Evolutionary conservation across 2,797 vertebrate species (phyloP).

Genomic region (Dromococcyx pavoninus): DNA sequence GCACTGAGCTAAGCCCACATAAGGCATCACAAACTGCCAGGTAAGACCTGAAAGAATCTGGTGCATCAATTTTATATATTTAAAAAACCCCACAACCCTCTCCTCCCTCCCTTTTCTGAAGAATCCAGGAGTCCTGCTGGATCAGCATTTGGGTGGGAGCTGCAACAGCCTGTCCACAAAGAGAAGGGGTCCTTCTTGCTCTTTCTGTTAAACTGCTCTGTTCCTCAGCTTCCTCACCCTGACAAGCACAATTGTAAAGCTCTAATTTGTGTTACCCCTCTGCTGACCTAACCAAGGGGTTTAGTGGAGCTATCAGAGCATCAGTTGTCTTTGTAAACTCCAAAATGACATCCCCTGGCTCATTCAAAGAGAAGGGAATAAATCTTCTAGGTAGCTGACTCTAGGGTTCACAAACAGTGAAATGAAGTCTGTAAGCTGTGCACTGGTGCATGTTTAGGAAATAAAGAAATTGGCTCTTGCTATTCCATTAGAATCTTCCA

Average conservation of each 20-base stretch:
- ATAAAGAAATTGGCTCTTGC: not conserved
- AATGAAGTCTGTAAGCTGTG: not conserved
- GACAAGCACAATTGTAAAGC: not conserved
- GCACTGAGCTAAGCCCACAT: not conserved
- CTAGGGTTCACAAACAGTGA: not conserved
- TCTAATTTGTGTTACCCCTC: not conserved
- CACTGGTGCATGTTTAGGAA: not conserved
- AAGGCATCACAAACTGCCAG: not conserved
- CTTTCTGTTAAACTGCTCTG: too few relatives aligned
- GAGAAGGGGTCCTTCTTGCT: not conserved
- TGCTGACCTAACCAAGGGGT: not conserved
- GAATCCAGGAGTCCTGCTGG: not conserved
- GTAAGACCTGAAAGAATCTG: not conserved
- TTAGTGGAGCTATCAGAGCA: not conserved
- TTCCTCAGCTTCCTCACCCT: not conserved
- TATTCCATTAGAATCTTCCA: not conserved
- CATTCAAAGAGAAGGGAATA: not conserved
- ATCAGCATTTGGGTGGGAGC: not conserved
- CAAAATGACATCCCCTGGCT: not conserved
- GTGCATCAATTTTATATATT: not conserved
- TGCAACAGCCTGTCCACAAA: not conserved
- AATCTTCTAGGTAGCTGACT: not conserved
- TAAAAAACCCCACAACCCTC: not conserved
- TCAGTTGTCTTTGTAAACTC: not conserved
- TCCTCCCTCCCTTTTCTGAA: not conserved